Percentiles rank a stretch among this genome's conserved stretches.
These are phyloP conservation scores for Loripinus fragilis DNA, from an alignment of 2,888 invertebrate genomes.

Conservation along the genomic window DNA sequence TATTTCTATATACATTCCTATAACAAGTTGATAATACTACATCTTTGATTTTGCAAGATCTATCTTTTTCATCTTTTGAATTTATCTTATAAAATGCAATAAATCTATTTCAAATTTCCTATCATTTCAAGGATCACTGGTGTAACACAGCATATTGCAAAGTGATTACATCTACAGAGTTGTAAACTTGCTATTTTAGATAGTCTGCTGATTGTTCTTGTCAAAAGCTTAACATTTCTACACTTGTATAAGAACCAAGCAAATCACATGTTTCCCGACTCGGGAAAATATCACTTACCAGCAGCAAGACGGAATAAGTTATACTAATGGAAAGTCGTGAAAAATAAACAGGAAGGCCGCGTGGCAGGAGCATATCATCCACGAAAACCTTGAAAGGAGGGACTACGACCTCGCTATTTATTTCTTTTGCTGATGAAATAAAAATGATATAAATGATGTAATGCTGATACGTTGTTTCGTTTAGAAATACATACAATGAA, in stretches of 20 bases:
- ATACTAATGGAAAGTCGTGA: too few relatives aligned
- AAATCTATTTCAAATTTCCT: constrained; percentile 6
- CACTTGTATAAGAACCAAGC: background rate
- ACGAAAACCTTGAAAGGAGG: too few relatives aligned
- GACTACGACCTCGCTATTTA: too few relatives aligned
- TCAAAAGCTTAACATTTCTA: background rate
- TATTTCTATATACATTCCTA: too few relatives aligned
- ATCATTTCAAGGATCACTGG: background rate
- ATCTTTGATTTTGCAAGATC: too few relatives aligned
- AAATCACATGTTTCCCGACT: background rate
- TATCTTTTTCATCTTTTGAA: background rate
- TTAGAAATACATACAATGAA: too few relatives aligned
- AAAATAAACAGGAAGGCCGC: background rate
- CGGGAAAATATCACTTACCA: background rate
- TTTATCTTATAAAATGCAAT: constrained; percentile 7
- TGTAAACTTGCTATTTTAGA: constrained; percentile 13
- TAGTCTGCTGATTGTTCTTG: background rate
- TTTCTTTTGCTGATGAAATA: too few relatives aligned
- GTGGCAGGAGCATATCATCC: background rate
- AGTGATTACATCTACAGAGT: constrained; percentile 9
- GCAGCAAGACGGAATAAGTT: too few relatives aligned
- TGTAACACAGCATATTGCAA: background rate
- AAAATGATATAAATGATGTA: too few relatives aligned
- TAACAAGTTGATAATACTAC: too few relatives aligned
- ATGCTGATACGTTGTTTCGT: too few relatives aligned